Percentiles rank a stretch among this genome's conserved stretches.
Conservation (phyloP, 2,888 invertebrate species). For the Sinhomidia bicolor region DNA sequence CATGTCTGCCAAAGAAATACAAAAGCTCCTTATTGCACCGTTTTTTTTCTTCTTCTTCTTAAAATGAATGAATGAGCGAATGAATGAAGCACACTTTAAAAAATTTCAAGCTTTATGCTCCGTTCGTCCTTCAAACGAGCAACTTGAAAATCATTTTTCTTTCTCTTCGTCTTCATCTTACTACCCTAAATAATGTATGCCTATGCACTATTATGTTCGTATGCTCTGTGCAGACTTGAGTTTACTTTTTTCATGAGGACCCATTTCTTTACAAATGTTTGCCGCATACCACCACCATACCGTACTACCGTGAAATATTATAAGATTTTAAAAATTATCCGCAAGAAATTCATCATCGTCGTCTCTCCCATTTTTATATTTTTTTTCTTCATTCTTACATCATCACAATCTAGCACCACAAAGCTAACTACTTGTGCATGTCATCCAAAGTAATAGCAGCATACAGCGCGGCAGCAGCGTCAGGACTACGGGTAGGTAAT, state of each 20-base stretch:
- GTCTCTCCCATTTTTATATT: too few species aligned
- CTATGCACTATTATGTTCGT: background rate
- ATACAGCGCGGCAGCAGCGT: too few species aligned
- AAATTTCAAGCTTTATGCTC: background rate
- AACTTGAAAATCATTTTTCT: conserved; percentile 5
- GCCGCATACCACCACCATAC: background rate
- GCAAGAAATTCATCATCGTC: background rate
- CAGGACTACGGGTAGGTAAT: background rate
- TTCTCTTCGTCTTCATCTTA: background rate
- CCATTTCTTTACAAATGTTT: background rate
- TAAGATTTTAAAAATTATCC: background rate
- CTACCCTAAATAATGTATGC: background rate
- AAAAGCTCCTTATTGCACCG: conserved; percentile 11
- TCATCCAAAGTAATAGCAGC: conserved; percentile 61
- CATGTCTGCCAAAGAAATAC: background rate
- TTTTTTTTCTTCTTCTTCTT: background rate
- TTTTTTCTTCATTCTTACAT: conserved; percentile 37
- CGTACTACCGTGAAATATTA: conserved; percentile 2
- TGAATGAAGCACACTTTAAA: conserved; percentile 22
- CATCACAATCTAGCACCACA: background rate
- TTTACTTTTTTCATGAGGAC: background rate
- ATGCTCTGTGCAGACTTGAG: background rate
- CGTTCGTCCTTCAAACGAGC: conserved; percentile 31
- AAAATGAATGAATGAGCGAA: conserved; percentile 14
- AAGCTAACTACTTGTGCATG: conserved; percentile 42